Evolutionary conservation across 1,140 invertebrate species (phyloP).

Genomic region (Zaprionus tsacasi): DNA sequence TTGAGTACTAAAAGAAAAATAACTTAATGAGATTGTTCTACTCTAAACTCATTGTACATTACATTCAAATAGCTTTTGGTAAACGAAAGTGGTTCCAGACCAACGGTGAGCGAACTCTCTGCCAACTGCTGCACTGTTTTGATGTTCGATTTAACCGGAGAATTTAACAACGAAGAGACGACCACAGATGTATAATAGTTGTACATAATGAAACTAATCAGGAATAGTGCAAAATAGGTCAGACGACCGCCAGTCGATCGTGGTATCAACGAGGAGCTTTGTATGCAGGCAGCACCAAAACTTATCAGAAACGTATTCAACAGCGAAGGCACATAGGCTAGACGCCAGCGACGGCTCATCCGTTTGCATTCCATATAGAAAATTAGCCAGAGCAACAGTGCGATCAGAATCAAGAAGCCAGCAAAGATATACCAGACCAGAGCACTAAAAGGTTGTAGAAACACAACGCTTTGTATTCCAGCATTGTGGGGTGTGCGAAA

Average conservation of each 20-base stretch:
- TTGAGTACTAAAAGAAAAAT: conserved; percentile 46
- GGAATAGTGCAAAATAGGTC: conserved; percentile 62
- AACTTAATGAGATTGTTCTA: neutral
- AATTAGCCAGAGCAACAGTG: conserved; percentile 59
- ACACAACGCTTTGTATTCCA: conserved; percentile 65
- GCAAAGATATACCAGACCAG: conserved; percentile 70
- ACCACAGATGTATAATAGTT: conserved; percentile 82
- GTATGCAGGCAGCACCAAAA: conserved; percentile 75
- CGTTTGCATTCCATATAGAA: conserved; percentile 65
- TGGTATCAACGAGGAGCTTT: conserved; percentile 68
- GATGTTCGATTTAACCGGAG: conserved; percentile 75
- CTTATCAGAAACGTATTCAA: conserved; percentile 61
- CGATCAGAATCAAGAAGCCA: conserved; percentile 47
- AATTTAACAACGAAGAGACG: conserved; percentile 74
- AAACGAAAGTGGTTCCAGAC: conserved; percentile 69
- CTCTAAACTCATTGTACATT: neutral
- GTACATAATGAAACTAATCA: conserved; percentile 79
- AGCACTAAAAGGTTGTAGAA: conserved; percentile 67
- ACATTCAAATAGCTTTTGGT: conserved; percentile 76
- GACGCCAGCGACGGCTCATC: conserved; percentile 29
- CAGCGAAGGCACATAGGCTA: conserved; percentile 66
- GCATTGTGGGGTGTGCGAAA: conserved; percentile 78
- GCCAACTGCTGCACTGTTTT: conserved; percentile 71
- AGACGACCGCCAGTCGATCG: conserved; percentile 66
- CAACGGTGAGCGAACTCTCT: conserved; percentile 68